Conservation (phyloP, 2,888 invertebrate species). For the Coelopa pilipes region DNA sequence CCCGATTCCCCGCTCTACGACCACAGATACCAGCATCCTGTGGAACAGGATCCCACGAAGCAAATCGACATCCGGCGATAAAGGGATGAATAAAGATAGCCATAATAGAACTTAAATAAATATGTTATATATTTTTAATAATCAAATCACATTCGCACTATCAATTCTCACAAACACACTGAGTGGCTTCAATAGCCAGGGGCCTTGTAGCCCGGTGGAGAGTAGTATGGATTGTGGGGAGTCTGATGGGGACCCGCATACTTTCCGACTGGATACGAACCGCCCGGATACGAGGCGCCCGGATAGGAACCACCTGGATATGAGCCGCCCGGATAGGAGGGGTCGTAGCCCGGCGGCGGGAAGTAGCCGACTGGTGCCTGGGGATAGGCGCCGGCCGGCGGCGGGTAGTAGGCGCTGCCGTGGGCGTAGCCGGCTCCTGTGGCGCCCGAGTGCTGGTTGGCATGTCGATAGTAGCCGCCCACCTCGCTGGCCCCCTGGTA, state of each 20-base stretch:
- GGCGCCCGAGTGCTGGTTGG: not conserved
- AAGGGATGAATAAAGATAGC: not conserved
- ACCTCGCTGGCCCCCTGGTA: too few species aligned
- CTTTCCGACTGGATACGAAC: too few species aligned
- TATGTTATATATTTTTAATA: not conserved
- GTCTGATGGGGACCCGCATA: too few species aligned
- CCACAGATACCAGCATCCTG: not conserved
- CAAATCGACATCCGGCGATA: not conserved
- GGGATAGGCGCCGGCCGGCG: not conserved
- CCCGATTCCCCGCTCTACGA: not conserved
- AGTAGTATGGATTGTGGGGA: not conserved
- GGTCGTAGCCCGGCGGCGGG: not conserved
- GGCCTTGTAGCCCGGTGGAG: slow-evolving; percentile 32
- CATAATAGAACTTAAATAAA: not conserved
- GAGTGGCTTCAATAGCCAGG: slow-evolving; percentile 30
- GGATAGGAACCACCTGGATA: too few species aligned
- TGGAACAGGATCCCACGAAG: not conserved
- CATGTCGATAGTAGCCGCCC: slow-evolving; percentile 30
- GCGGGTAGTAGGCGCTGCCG: too few species aligned
- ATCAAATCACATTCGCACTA: not conserved
- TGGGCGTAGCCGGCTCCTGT: not conserved
- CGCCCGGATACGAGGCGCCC: too few species aligned
- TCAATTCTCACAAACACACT: too few species aligned
- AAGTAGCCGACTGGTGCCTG: not conserved
- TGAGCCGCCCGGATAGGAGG: too few species aligned